These are phyloP conservation scores for Nannobrachium achirus DNA, from an alignment of 2,113 vertebrate species.

Conservation along the genomic window DNA sequence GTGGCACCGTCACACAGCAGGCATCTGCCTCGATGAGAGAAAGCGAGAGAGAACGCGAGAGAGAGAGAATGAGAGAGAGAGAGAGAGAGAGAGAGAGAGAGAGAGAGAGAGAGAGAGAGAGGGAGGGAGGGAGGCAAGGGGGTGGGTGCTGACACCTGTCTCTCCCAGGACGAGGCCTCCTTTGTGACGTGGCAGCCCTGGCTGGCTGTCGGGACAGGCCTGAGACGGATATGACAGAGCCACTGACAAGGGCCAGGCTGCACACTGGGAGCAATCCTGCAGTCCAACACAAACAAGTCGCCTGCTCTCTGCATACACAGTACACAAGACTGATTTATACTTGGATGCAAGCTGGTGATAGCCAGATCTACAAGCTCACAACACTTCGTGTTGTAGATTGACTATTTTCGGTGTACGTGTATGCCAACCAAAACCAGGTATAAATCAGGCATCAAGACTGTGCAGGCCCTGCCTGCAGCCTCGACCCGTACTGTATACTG, in stretches of 20 bases:
- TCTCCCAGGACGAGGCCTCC: slow-evolving; percentile 54
- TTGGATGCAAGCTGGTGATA: too few relatives aligned
- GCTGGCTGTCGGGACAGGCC: slow-evolving; percentile 50
- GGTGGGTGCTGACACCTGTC: slow-evolving; percentile 67
- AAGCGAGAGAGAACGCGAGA: too few relatives aligned
- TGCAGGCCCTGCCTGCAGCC: slow-evolving; percentile 17
- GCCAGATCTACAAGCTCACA: too few relatives aligned
- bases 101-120: too few relatives aligned
- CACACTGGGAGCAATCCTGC: slow-evolving; percentile 54
- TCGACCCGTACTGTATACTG: slow-evolving; percentile 27
- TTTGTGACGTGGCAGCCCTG: slow-evolving; percentile 52
- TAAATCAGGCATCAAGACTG: background rate
- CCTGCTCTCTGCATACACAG: slow-evolving; percentile 29
- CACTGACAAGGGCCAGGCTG: slow-evolving; percentile 56
- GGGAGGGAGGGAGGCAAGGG: background rate
- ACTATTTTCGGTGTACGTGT: too few relatives aligned
- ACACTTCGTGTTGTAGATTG: too few relatives aligned
- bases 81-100: background rate
- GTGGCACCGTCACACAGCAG: slow-evolving; percentile 38
- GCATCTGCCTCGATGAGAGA: slow-evolving; percentile 46
- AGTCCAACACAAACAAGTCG: slow-evolving; percentile 55
- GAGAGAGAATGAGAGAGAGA: too few relatives aligned
- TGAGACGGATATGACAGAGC: slow-evolving; percentile 60
- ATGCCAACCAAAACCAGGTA: too few relatives aligned
- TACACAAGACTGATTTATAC: background rate